A percentile compares a stretch with the other conserved stretches of the same genome.
phyloP scores from a whole-genome alignment of 2,113 vertebrate genomes.

The Aegotheles bennettii region DNA sequence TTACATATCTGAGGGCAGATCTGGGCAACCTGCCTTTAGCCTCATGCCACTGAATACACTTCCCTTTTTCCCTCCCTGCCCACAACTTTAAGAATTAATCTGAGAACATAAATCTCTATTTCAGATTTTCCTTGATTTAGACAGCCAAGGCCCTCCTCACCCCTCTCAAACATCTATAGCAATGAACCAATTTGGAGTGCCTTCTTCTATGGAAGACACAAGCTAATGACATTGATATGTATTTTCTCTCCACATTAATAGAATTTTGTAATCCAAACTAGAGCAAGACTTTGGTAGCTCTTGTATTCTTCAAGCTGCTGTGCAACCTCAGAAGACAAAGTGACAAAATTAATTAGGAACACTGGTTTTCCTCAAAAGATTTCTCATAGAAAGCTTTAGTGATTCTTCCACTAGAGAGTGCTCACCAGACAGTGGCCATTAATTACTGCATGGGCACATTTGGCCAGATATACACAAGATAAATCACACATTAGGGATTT shows the following conservation, averaged over 20 bases:
- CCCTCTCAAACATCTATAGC: not conserved
- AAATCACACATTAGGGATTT: not conserved
- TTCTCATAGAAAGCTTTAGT: not conserved
- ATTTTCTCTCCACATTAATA: not conserved
- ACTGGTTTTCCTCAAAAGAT: not conserved
- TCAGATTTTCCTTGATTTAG: not conserved
- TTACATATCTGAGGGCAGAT: slow-evolving; percentile 26
- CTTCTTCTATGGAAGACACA: not conserved
- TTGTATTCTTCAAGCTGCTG: not conserved
- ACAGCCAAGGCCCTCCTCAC: not conserved
- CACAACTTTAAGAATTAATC: slow-evolving; percentile 4
- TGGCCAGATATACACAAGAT: not conserved
- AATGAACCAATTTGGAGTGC: not conserved
- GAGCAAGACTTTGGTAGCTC: not conserved
- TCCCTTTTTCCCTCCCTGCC: not conserved
- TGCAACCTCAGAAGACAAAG: not conserved
- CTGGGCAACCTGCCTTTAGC: slow-evolving; percentile 39
- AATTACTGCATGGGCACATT: not conserved
- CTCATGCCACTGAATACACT: slow-evolving; percentile 1
- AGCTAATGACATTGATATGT: not conserved
- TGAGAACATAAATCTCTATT: not conserved
- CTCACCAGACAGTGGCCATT: not conserved
- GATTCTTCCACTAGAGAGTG: not conserved
- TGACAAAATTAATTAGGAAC: not conserved
- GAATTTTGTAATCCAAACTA: not conserved